Percentiles rank a stretch among this genome's conserved stretches.
Conservation (phyloP, 2,113 vertebrate species). For the Eretmochelys imbricata region DNA sequence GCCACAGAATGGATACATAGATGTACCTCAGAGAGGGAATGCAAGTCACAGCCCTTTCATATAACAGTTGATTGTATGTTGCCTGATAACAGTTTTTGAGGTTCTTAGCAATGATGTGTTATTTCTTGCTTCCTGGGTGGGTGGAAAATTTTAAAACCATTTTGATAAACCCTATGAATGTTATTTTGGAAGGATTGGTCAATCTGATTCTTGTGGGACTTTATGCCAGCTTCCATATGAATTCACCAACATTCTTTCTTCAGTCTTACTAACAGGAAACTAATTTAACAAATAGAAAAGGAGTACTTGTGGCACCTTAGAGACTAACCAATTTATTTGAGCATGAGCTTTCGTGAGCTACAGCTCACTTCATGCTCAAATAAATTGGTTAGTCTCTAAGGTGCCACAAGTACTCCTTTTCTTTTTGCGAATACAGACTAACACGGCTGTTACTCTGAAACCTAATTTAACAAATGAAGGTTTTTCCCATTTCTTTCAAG, state of each 20-base stretch:
- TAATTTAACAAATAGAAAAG: conserved; percentile 47
- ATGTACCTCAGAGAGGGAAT: background rate
- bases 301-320: no score
- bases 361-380: no score
- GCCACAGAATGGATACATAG: background rate
- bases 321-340: no score
- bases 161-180: background rate
- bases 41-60: background rate
- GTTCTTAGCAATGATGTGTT: background rate
- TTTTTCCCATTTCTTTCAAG: background rate
- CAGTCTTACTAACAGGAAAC: background rate
- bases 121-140: conserved; percentile 2
- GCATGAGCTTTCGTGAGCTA: no score
- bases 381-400: no score
- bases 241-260: background rate
- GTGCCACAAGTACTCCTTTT: no score
- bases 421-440: no score
- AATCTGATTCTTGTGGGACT: background rate
- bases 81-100: background rate
- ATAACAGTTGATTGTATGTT: background rate
- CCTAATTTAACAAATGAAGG: conserved; percentile 34
- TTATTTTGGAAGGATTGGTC: background rate
- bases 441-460: no score
- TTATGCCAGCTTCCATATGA: conserved; percentile 1
- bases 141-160: conserved; percentile 6